Evolutionary conservation across 1,140 invertebrate species (phyloP).

Genomic region (Danaus melanippus): DNA sequence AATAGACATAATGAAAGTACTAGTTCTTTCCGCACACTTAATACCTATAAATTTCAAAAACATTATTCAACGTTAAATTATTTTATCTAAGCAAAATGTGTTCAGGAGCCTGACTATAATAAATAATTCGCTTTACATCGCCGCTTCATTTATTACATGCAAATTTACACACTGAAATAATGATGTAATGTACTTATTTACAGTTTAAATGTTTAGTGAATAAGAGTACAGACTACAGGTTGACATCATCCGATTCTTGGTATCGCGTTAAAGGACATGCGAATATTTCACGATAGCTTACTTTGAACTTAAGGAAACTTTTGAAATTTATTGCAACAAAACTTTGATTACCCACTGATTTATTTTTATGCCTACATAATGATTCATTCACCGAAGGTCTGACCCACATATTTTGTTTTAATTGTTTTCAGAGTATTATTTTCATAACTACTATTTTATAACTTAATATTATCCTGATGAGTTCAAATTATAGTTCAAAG

Average conservation of each 20-base stretch:
- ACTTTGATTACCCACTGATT: too few species aligned
- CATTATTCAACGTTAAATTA: too few species aligned
- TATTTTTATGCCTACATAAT: too few species aligned
- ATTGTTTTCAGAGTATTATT: neutral
- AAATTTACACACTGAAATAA: slow-evolving; percentile 11
- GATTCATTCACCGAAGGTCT: neutral
- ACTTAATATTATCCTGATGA: too few species aligned
- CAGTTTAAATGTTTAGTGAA: slow-evolving; percentile 10
- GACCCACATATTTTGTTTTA: slow-evolving; percentile 1
- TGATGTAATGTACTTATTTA: slow-evolving; percentile 28
- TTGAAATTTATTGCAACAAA: slow-evolving; percentile 2
- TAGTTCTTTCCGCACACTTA: too few species aligned
- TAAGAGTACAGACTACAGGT: slow-evolving; percentile 7
- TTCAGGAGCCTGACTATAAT: slow-evolving; percentile 3
- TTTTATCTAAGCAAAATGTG: too few species aligned
- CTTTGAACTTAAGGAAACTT: neutral
- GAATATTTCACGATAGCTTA: slow-evolving; percentile 8
- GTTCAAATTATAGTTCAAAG: too few species aligned
- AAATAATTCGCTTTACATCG: slow-evolving; percentile 24
- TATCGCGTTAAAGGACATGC: slow-evolving; percentile 17
- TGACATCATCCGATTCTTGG: slow-evolving; percentile 38
- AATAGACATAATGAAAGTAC: too few species aligned
- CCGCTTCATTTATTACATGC: slow-evolving; percentile 12
- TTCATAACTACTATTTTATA: too few species aligned
- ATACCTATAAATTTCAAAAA: too few species aligned